These are phyloP conservation scores for Phoxinus dragarum DNA, from an alignment of 2,797 vertebrate genomes.

Conservation along the genomic window DNA sequence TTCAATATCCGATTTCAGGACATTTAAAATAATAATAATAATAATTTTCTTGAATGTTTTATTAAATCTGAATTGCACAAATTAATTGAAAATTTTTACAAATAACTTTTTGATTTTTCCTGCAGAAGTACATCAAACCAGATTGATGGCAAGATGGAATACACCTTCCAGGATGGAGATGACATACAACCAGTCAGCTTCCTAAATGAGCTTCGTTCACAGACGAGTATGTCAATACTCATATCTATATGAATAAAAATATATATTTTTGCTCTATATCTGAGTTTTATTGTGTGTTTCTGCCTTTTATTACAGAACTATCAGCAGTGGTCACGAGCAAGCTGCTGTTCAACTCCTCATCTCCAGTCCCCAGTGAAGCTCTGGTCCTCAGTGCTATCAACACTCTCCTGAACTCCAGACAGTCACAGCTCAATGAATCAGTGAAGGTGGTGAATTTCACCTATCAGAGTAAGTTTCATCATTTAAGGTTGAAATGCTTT, in stretches of 20 bases:
- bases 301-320: not conserved
- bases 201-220: not conserved
- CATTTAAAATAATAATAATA: no score
- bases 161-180: conserved; percentile 11
- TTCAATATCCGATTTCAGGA: no score
- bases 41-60: no score
- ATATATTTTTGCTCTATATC: no score
- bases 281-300: not conserved
- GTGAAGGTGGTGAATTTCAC: not conserved
- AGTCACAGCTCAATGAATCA: no score
- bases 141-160: not conserved
- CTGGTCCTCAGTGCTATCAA: not conserved
- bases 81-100: not conserved
- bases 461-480: conserved; percentile 22
- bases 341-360: conserved; percentile 25
- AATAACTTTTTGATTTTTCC: not conserved
- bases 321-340: conserved; percentile 12
- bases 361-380: not conserved
- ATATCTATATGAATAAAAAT: no score
- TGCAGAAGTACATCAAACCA: not conserved
- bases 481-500: not conserved
- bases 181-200: not conserved
- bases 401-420: no score
- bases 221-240: not conserved
- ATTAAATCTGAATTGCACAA: not conserved